Evolutionary conservation across 2,113 vertebrate genomes (phyloP), one percentile per base, ranked within the genome.

Genomic region (Arenaria interpres): DNA sequence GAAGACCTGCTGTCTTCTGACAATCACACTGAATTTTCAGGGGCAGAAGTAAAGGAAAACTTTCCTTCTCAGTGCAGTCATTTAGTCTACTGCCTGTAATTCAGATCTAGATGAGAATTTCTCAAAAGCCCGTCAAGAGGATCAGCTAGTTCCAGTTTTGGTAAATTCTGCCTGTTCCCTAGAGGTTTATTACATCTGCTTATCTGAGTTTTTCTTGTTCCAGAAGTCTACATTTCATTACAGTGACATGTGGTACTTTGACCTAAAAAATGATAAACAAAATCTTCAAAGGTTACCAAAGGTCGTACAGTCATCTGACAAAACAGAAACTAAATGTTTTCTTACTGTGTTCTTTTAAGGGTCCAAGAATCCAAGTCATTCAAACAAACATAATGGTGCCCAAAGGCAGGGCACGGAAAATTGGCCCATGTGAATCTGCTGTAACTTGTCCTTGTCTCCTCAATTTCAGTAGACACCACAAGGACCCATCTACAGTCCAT

Each of bases 221-320:
- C 73, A 86, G 22, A 92, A 95, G 39, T 77, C 91, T 78, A 37
- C 28, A 66, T 92, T 92, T 93, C 41, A 72, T 93, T 71, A 60
- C 25, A 51, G n/a, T 28, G 80, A 75, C n/a, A 46, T 46, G 48
- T 78, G 69, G 30, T 64, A 89, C 69, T 88, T 96, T 73, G 77
- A 82, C 77, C 91, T 82, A 85, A 88, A 93, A 88, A 85, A 59
- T 18, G 1, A 81, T 81, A 89, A 92, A 85, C 57, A 73, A 73
- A 81, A 45, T 9, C 27, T 90, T 89, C 48, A 88, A 71, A 60
- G 48, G 57, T 93, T 82, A 75, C 62, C 75, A 51, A 79, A 56
- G 53, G 30, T 90, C 35, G n/a, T 20, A 66, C 5, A 14, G 27
- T 27, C 19, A 28, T 76, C 67, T 79, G 23, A 76, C 18, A 69